A percentile compares a stretch with the other conserved stretches of the same genome.
These are phyloP conservation scores for Xestia xanthographa DNA, from an alignment of 2,888 invertebrate genomes.

Conservation along the genomic window DNA sequence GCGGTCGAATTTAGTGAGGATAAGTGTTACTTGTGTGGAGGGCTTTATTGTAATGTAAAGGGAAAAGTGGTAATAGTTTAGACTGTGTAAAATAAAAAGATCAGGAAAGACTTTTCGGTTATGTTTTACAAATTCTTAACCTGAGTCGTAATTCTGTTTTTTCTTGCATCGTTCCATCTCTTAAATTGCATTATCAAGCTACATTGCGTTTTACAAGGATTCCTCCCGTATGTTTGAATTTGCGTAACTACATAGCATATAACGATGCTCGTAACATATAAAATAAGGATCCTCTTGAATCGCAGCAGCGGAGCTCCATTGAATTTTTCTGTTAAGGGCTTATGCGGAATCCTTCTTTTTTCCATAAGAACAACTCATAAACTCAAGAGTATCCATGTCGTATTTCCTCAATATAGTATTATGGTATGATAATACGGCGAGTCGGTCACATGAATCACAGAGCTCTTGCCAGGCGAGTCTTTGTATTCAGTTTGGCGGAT, in stretches of 20 bases:
- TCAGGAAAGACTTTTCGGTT: not conserved
- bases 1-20: constrained; percentile 10
- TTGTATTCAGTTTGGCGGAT: constrained; percentile 89
- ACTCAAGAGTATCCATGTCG: constrained; percentile 71
- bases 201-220: constrained; percentile 23
- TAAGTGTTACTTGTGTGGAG: constrained; percentile 10
- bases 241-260: constrained; percentile 30
- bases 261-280: constrained; percentile 42
- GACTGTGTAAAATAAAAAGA: not conserved
- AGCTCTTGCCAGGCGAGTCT: constrained; percentile 83
- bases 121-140: not conserved
- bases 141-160: not conserved
- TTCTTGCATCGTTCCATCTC: constrained; percentile 12
- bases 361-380: constrained; percentile 70
- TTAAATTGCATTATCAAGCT: constrained; percentile 20
- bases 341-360: constrained; percentile 68
- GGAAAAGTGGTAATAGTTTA: not conserved
- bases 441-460: constrained; percentile 87
- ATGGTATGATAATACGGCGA: constrained; percentile 82
- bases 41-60: constrained; percentile 2
- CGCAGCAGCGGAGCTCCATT: constrained; percentile 31
- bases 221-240: constrained; percentile 24
- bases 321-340: constrained; percentile 58
- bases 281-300: constrained; percentile 46
- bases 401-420: constrained; percentile 82